These are phyloP conservation scores for Trichoplusia ni DNA, from an alignment of 1,140 invertebrate genomes.

Conservation along the genomic window DNA sequence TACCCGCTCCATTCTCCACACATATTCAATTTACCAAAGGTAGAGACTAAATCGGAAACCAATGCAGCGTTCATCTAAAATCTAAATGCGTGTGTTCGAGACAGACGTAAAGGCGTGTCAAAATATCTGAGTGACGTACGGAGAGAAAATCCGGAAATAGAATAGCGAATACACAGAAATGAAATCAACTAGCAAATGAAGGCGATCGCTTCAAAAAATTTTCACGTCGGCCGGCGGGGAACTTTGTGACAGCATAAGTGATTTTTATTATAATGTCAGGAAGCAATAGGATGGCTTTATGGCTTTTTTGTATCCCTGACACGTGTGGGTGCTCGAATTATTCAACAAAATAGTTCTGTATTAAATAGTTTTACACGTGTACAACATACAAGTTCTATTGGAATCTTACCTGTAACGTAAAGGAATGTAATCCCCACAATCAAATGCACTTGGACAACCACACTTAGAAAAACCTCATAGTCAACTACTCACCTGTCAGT, in stretches of 20 bases:
- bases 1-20: slow-evolving; percentile 10
- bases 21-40: slow-evolving; percentile 7
- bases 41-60: slow-evolving; percentile 15
- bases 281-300: background rate
- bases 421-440: no score
- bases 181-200: slow-evolving; percentile 29
- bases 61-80: slow-evolving; percentile 8
- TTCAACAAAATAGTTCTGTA: no score
- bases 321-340: no score
- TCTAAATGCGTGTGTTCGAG: slow-evolving; percentile 22
- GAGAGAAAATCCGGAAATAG: slow-evolving; percentile 36
- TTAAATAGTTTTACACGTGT: no score
- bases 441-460: no score
- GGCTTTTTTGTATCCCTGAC: no score
- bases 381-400: no score
- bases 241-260: background rate
- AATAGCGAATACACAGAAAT: slow-evolving; percentile 29
- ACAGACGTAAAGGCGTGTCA: slow-evolving; percentile 24
- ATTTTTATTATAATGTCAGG: background rate
- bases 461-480: no score
- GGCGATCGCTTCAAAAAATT: slow-evolving; percentile 6
- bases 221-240: background rate
- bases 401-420: no score
- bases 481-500: no score
- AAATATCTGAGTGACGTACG: slow-evolving; percentile 28